Evolutionary conservation across 2,797 vertebrate species (phyloP).

Genomic region (Bovichtus variegatus): DNA sequence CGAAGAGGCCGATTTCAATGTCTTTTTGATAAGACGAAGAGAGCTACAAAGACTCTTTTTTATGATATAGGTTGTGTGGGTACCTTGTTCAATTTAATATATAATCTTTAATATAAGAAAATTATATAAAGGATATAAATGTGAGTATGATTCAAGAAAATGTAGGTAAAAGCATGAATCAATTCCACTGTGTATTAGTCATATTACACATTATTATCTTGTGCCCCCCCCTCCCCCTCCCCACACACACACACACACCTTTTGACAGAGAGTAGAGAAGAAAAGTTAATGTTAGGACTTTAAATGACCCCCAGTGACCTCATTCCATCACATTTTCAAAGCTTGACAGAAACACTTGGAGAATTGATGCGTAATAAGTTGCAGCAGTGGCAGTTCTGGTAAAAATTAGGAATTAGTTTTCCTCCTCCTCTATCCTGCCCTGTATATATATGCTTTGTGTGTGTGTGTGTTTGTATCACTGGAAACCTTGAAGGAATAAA

Average conservation of each 20-base stretch:
- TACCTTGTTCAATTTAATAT: slow-evolving; percentile 8
- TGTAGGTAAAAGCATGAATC: slow-evolving; percentile 2
- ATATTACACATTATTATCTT: background rate
- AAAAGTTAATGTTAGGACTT: slow-evolving; percentile 24
- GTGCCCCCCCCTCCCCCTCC: no score
- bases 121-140: background rate
- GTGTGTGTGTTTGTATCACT: slow-evolving; percentile 11
- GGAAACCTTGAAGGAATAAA: background rate
- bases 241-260: background rate
- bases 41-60: slow-evolving; percentile 5
- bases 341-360: slow-evolving; percentile 33
- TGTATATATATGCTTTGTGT: slow-evolving; percentile 39
- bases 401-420: slow-evolving; percentile 32
- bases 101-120: slow-evolving; percentile 5
- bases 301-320: slow-evolving; percentile 41
- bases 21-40: slow-evolving; percentile 18
- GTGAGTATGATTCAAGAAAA: background rate
- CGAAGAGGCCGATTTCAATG: background rate
- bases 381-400: slow-evolving; percentile 18
- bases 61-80: background rate
- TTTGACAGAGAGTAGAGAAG: background rate
- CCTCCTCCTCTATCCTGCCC: slow-evolving; percentile 19
- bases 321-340: slow-evolving; percentile 53
- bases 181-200: background rate
- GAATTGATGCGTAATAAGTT: slow-evolving; percentile 51